phyloP scores from a whole-genome alignment of 2,113 vertebrate species.

The Corythaixoides concolor region DNA sequence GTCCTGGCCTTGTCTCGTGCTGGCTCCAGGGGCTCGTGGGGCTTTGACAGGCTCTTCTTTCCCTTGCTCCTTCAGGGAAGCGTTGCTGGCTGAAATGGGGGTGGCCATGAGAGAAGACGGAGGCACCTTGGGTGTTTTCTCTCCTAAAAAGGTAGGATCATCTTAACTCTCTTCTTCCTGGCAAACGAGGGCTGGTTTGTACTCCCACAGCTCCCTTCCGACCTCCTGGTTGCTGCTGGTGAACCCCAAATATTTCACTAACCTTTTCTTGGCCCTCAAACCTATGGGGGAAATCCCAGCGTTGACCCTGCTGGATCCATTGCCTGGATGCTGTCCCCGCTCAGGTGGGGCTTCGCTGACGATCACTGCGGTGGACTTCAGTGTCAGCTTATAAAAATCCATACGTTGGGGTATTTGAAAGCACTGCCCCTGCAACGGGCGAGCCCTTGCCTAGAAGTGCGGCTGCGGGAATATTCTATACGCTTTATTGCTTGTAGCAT shows the following conservation, averaged over 20 bases:
- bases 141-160: conserved; percentile 93
- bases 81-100: conserved; percentile 95
- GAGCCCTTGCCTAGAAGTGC: background rate
- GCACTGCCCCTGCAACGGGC: background rate
- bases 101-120: conserved; percentile 97
- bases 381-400: background rate
- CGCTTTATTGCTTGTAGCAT: background rate
- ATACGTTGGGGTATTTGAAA: background rate
- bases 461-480: background rate
- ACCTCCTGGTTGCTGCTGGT: background rate
- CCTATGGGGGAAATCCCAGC: rapidly evolving
- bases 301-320: too few species aligned
- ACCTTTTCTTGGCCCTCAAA: background rate
- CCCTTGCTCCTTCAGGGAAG: conserved; percentile 82
- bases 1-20: background rate
- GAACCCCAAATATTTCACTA: background rate
- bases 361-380: background rate
- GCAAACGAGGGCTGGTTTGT: background rate
- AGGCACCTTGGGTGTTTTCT: conserved; percentile 94
- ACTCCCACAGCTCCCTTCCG: background rate
- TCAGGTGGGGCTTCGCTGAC: background rate
- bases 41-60: background rate
- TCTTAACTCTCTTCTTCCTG: background rate
- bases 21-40: too few species aligned
- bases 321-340: background rate